Conservation (phyloP, 1,140 invertebrate genomes). For the Eumaeus atala region DNA sequence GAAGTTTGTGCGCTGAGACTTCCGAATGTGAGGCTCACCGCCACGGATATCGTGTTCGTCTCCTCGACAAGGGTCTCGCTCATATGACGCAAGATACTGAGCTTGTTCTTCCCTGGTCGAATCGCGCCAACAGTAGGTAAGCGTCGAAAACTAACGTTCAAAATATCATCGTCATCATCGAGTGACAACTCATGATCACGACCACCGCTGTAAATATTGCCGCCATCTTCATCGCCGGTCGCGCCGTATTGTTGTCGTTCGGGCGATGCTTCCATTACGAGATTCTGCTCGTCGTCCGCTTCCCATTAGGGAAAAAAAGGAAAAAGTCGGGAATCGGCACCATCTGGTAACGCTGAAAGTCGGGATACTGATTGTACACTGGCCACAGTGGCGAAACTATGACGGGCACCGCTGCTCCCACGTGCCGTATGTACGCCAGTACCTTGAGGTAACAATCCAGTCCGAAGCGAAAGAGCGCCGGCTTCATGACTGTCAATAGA, state of each 20-base stretch:
- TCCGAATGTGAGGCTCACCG: slow-evolving; percentile 9
- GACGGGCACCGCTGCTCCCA: slow-evolving; percentile 5
- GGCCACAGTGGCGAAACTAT: slow-evolving; percentile 2
- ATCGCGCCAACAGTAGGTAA: slow-evolving; percentile 6
- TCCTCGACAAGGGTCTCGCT: slow-evolving; percentile 11
- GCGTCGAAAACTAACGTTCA: slow-evolving; percentile 7
- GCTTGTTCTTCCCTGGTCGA: slow-evolving; percentile 9
- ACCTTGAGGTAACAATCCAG: slow-evolving; percentile 12
- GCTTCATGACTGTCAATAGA: slow-evolving; percentile 3
- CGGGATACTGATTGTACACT: slow-evolving; percentile 14
- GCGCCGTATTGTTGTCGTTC: not conserved
- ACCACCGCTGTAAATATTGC: not conserved
- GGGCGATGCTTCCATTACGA: slow-evolving; percentile 5
- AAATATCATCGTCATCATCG: not conserved
- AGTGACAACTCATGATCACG: not conserved
- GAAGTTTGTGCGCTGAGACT: slow-evolving; percentile 13
- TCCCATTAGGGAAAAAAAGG: slow-evolving; percentile 5
- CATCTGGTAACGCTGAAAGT: slow-evolving; percentile 11
- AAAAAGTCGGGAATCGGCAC: slow-evolving; percentile 11
- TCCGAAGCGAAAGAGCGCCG: slow-evolving; percentile 11
- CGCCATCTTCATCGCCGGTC: not conserved
- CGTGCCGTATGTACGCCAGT: slow-evolving; percentile 12
- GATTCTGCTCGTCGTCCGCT: slow-evolving; percentile 11
- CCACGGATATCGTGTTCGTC: slow-evolving; percentile 3
- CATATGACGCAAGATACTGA: slow-evolving; percentile 9